These are phyloP conservation scores for Arge pagana DNA, from an alignment of 2,888 invertebrate species.

Conservation along the genomic window DNA sequence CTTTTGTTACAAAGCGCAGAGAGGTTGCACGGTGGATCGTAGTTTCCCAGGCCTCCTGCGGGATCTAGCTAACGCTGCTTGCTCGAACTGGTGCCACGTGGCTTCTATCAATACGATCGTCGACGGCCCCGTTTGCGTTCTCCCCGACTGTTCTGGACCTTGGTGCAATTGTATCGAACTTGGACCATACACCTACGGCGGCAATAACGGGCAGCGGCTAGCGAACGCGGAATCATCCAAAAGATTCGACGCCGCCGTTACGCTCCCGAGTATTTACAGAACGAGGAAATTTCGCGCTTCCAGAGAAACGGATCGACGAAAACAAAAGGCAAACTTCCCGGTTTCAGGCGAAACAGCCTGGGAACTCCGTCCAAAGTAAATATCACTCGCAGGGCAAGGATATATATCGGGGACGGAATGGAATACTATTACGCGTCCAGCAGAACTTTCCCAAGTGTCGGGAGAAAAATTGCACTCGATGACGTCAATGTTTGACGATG, in stretches of 20 bases:
- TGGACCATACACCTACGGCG: conserved; percentile 21
- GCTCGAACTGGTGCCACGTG: conserved; percentile 39
- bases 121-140: conserved; percentile 13
- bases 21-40: conserved; percentile 8
- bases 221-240: no score
- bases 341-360: conserved; percentile 26
- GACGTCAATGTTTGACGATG: no score
- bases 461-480: no score
- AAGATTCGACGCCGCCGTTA: no score
- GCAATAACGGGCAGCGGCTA: neutral
- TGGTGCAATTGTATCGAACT: conserved; percentile 16
- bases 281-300: conserved; percentile 37
- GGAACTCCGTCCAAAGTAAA: conserved; percentile 28
- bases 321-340: conserved; percentile 29
- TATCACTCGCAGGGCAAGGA: no score
- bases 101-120: conserved; percentile 50
- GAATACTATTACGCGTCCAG: no score
- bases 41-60: conserved; percentile 13
- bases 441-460: no score
- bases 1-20: conserved; percentile 18
- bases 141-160: no score
- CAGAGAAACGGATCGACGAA: conserved; percentile 30
- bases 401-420: no score
- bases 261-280: conserved; percentile 41
- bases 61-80: conserved; percentile 1